These are phyloP conservation scores for Rhombomys opimus DNA, from an alignment of 2,113 vertebrate species.

Conservation along the genomic window DNA sequence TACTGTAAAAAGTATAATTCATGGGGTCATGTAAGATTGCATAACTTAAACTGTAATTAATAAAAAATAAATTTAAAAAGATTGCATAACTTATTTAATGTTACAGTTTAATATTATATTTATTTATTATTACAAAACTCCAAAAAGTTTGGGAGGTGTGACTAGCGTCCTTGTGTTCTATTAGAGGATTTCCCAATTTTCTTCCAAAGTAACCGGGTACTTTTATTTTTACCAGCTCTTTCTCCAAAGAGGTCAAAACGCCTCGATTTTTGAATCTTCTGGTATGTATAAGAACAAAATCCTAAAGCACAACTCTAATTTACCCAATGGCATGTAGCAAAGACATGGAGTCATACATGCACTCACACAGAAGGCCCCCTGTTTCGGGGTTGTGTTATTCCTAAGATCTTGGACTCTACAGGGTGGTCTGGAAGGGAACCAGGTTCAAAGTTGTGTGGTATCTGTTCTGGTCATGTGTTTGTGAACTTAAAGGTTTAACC, in stretches of 20 bases:
- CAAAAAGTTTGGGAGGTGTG: neutral
- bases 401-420: neutral
- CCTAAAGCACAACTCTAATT: neutral
- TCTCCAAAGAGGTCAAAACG: slow-evolving; percentile 19
- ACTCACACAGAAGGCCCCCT: neutral
- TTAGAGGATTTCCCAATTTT: neutral
- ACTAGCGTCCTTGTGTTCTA: neutral
- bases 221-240: neutral
- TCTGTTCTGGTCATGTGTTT: neutral
- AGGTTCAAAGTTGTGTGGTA: neutral
- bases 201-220: neutral
- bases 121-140: neutral
- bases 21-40: neutral
- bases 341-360: neutral
- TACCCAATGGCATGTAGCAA: neutral
- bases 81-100: no score
- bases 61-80: no score
- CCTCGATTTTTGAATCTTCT: slow-evolving; percentile 43
- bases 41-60: no score
- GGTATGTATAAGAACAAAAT: neutral
- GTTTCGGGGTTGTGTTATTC: neutral
- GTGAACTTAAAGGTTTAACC: neutral
- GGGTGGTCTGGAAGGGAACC: slow-evolving; percentile 21
- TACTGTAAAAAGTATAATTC: neutral
- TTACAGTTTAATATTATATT: no score